Conservation (phyloP, 2,797 vertebrate genomes). For the Ctenosaura bakeri region DNA sequence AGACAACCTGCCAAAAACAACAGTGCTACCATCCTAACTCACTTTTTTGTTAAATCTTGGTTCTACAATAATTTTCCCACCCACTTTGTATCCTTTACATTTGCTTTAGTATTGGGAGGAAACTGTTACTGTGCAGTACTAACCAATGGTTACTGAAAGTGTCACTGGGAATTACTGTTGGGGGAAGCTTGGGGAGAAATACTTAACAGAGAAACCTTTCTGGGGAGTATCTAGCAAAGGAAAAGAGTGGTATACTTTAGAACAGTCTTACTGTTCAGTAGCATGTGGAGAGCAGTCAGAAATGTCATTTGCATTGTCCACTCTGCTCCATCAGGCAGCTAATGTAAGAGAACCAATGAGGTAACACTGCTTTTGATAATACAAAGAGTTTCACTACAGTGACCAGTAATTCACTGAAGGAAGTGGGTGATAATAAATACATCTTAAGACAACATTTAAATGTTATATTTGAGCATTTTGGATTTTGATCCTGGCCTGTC, state of each 20-base stretch:
- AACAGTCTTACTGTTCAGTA: not conserved
- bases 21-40: too few species aligned
- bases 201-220: not conserved
- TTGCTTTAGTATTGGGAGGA: too few species aligned
- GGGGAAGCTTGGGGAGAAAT: not conserved
- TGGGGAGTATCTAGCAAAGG: not conserved
- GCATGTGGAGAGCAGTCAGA: not conserved
- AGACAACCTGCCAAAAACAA: too few species aligned
- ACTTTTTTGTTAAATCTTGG: too few species aligned
- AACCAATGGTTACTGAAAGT: too few species aligned
- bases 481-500: not conserved
- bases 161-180: not conserved
- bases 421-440: not conserved
- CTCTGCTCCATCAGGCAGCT: not conserved
- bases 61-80: too few species aligned
- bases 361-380: too few species aligned
- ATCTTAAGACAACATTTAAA: not conserved
- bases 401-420: not conserved
- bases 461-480: not conserved
- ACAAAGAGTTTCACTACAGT: not conserved
- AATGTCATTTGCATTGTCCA: not conserved
- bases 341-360: not conserved
- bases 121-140: too few species aligned
- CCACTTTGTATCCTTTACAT: too few species aligned
- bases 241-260: not conserved